These are phyloP conservation scores for Xiphophorus maculatus DNA, from an alignment of 2,113 vertebrate species.

Conservation along the genomic window DNA sequence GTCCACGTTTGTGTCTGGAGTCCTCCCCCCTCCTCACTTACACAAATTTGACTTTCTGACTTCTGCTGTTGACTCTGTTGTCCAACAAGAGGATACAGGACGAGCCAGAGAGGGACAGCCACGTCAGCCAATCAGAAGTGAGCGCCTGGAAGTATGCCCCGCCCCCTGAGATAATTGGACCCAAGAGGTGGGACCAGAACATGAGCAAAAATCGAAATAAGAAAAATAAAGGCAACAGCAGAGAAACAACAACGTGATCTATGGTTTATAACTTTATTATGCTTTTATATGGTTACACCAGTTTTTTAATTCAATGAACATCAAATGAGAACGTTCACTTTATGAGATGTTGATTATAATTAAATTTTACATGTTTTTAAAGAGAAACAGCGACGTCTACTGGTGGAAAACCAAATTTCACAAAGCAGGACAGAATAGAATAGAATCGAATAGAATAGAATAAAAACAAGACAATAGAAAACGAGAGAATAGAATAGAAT, in stretches of 20 bases:
- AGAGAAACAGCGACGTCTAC: constrained; percentile 58
- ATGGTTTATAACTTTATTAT: background rate
- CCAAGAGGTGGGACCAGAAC: constrained; percentile 55
- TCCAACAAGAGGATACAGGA: constrained; percentile 46
- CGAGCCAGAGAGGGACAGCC: constrained; percentile 42
- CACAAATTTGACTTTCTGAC: constrained; percentile 67
- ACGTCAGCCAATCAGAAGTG: constrained; percentile 60
- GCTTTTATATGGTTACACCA: background rate
- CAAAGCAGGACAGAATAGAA: background rate
- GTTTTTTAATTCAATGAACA: background rate
- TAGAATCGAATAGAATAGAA: no score
- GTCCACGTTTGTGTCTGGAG: background rate
- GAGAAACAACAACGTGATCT: background rate
- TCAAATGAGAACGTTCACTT: background rate
- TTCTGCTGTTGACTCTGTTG: constrained; percentile 68
- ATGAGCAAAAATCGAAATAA: constrained; percentile 14
- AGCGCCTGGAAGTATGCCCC: background rate
- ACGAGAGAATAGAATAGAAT: no score
- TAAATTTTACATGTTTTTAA: constrained; percentile 14
- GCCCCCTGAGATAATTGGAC: constrained; percentile 60
- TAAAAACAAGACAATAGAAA: no score
- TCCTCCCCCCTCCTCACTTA: constrained; percentile 6
- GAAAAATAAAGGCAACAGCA: background rate
- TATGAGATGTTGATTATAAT: constrained; percentile 12
- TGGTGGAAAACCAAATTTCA: background rate